phyloP scores from a whole-genome alignment of 1,140 invertebrate species.

The Solenopsis fugax region DNA sequence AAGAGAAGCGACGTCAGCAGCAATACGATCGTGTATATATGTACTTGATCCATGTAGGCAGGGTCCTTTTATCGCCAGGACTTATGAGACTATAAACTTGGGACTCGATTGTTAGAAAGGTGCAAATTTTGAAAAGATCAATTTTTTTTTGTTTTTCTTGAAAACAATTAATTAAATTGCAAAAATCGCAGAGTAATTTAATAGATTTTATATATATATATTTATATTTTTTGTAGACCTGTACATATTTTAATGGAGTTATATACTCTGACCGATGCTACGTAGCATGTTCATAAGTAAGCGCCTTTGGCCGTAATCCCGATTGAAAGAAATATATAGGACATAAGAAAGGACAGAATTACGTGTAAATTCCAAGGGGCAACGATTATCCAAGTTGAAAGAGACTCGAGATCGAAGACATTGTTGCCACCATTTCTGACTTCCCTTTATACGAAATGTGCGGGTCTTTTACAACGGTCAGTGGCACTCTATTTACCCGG shows the following conservation, averaged over 20 bases:
- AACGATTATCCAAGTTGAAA: constrained; percentile 54
- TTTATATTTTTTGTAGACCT: neutral
- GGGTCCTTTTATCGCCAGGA: neutral
- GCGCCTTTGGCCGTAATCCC: neutral
- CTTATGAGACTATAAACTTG: neutral
- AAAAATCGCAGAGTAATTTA: neutral
- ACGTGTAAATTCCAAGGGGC: constrained; percentile 10
- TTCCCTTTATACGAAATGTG: constrained; percentile 41
- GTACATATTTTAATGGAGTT: neutral
- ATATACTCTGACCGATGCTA: neutral
- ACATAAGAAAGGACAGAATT: constrained; percentile 15
- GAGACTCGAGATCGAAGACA: constrained; percentile 10
- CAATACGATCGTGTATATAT: neutral
- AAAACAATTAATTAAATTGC: neutral
- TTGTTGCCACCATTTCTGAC: constrained; percentile 17
- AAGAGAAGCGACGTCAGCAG: neutral
- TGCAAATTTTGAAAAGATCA: neutral
- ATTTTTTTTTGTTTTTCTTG: neutral
- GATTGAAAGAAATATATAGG: neutral
- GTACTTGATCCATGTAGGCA: neutral
- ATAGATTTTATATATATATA: neutral
- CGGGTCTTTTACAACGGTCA: constrained; percentile 46
- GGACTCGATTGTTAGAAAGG: neutral
- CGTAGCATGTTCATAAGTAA: neutral
- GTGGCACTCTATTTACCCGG: constrained; percentile 57